Evolutionary conservation across 2,113 vertebrate species (phyloP).

Genomic region (Proteles cristata): DNA sequence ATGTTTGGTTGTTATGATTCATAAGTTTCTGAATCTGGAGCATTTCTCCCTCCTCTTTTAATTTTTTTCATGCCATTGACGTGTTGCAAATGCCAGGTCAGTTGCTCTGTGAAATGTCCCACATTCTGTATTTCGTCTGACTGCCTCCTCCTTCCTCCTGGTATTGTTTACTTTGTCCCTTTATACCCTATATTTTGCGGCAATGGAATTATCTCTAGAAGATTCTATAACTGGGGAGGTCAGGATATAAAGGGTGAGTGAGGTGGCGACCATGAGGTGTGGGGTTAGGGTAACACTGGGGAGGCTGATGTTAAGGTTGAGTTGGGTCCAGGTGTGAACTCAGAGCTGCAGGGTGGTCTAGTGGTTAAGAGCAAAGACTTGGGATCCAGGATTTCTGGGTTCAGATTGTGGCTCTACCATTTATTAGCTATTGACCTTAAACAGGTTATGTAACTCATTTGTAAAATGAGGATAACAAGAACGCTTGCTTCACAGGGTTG

Average conservation of each 20-base stretch:
- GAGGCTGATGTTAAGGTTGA: background rate
- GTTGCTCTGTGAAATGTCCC: background rate
- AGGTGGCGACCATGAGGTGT: background rate
- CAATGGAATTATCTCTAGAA: background rate
- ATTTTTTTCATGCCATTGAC: background rate
- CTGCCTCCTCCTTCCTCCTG: background rate
- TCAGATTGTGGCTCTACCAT: background rate
- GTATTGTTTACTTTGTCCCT: background rate
- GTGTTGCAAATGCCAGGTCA: background rate
- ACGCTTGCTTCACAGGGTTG: background rate
- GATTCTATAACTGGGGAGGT: background rate
- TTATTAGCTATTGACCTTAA: conserved; percentile 40
- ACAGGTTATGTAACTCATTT: conserved; percentile 16
- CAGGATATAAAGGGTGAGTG: background rate
- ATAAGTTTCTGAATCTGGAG: background rate
- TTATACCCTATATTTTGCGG: background rate
- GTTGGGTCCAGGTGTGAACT: background rate
- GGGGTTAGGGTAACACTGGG: background rate
- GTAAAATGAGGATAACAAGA: conserved; percentile 43
- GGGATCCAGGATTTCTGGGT: conserved; percentile 22
- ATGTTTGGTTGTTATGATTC: background rate
- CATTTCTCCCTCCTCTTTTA: background rate
- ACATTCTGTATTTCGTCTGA: background rate
- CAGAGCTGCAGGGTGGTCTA: background rate
- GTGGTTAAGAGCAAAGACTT: background rate